A percentile compares a stretch with the other conserved stretches of the same genome.
These are phyloP conservation scores for Sarcophilus harrisii DNA, from an alignment of 2,797 vertebrate species.

Conservation along the genomic window DNA sequence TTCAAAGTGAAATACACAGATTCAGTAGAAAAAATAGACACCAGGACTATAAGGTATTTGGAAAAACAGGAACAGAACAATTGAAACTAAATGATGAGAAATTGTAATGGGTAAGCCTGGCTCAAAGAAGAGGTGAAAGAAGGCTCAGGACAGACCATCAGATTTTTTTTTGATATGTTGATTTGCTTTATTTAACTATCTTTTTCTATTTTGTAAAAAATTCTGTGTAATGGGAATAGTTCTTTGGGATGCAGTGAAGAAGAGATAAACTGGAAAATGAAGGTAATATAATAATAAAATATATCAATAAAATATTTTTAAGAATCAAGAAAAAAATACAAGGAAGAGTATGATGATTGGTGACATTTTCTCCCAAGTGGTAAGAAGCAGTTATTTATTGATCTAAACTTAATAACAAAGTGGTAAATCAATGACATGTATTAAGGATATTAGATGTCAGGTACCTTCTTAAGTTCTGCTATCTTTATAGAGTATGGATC, in stretches of 20 bases:
- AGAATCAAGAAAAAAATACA: not conserved
- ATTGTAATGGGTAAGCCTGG: not conserved
- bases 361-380: not conserved
- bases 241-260: not conserved
- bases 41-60: not conserved
- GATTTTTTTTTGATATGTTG: not conserved
- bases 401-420: not conserved
- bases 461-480: not conserved
- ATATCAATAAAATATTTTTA: not conserved
- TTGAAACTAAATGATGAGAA: not conserved
- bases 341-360: not conserved
- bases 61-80: not conserved
- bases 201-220: not conserved
- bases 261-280: not conserved
- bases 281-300: not conserved
- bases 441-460: not conserved
- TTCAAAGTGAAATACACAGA: not conserved
- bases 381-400: not conserved
- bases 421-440: not conserved
- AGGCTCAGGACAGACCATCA: not conserved
- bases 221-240: not conserved
- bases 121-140: not conserved
- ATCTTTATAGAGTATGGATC: not conserved
- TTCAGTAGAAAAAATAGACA: not conserved
- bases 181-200: not conserved